These are phyloP conservation scores for Kryptopterus vitreolus DNA, from an alignment of 2,797 vertebrate genomes.

Conservation along the genomic window DNA sequence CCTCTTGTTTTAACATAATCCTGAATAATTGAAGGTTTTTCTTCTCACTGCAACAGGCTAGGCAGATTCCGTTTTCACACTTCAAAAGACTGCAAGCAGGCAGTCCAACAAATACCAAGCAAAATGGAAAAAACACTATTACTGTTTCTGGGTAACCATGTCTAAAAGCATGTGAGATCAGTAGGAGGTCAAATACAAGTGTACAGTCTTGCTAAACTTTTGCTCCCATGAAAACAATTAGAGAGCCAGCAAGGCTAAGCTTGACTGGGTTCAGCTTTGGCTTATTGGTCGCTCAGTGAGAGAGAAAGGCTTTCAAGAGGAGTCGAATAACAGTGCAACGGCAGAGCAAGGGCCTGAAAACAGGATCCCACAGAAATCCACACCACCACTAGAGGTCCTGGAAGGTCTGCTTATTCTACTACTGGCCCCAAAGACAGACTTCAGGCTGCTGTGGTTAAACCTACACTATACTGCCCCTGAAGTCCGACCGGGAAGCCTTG, in stretches of 20 bases:
- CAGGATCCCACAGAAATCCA: constrained; percentile 53
- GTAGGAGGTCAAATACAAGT: constrained; percentile 39
- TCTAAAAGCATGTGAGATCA: constrained; percentile 42
- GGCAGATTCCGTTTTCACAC: constrained; percentile 39
- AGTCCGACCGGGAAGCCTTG: constrained; percentile 55
- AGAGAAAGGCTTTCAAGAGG: constrained; percentile 50
- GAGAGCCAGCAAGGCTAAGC: constrained; percentile 45
- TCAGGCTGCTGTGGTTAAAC: constrained; percentile 43
- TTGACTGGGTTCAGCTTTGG: constrained; percentile 46
- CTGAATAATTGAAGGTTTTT: constrained; percentile 32
- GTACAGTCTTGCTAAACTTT: constrained; percentile 37
- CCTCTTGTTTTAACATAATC: constrained; percentile 37
- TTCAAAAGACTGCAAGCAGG: constrained; percentile 43
- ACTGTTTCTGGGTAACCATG: constrained; percentile 40
- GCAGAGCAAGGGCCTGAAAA: constrained; percentile 33
- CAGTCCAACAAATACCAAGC: constrained; percentile 23
- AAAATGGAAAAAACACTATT: constrained; percentile 39
- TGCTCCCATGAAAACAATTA: constrained; percentile 50
- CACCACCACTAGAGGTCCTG: constrained; percentile 55
- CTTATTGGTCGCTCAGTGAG: constrained; percentile 41
- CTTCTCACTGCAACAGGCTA: constrained; percentile 8
- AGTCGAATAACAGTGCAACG: constrained; percentile 50
- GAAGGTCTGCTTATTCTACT: constrained; percentile 53
- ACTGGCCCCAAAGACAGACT: constrained; percentile 39
- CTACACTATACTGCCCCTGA: constrained; percentile 41